phyloP scores from a whole-genome alignment of 2,797 vertebrate genomes.

The Lagocephalus sceleratus region DNA sequence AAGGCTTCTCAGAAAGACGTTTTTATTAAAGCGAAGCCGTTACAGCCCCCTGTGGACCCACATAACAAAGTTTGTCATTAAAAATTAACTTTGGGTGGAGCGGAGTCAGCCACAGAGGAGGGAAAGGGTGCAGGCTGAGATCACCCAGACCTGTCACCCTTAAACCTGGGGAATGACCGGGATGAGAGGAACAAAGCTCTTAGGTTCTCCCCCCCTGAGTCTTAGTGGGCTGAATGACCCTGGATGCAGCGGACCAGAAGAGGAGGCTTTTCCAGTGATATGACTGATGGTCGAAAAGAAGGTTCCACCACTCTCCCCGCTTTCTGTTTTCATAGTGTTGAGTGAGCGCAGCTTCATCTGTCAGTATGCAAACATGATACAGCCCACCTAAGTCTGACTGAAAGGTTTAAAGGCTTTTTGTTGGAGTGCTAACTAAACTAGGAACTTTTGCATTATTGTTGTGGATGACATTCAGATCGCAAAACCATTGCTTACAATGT shows the following conservation, averaged over 20 bases:
- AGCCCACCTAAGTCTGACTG: no score
- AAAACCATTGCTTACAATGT: no score
- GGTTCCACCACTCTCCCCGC: no score
- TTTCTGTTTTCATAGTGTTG: no score
- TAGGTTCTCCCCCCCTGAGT: slow-evolving; percentile 4
- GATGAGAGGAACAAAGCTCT: background rate
- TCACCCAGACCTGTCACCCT: slow-evolving; percentile 34
- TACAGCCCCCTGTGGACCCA: slow-evolving; percentile 64
- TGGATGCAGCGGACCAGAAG: slow-evolving; percentile 8
- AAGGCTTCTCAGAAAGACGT: slow-evolving; percentile 64
- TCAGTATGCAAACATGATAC: no score
- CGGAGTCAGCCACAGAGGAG: slow-evolving; percentile 63
- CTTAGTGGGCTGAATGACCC: background rate
- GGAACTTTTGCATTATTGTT: no score
- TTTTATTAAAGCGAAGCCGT: slow-evolving; percentile 67
- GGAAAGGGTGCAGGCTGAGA: slow-evolving; percentile 25
- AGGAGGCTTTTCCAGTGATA: background rate
- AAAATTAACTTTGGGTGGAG: slow-evolving; percentile 71
- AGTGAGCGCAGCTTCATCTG: no score
- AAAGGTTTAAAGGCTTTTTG: no score
- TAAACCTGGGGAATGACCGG: slow-evolving; percentile 29
- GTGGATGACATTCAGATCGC: no score
- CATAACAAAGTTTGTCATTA: slow-evolving; percentile 75
- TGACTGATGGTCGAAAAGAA: background rate
- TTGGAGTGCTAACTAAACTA: no score